Percentiles rank a stretch among this genome's conserved stretches.
These are phyloP conservation scores for Calephelis perditalis DNA, from an alignment of 2,888 invertebrate species.

Conservation along the genomic window DNA sequence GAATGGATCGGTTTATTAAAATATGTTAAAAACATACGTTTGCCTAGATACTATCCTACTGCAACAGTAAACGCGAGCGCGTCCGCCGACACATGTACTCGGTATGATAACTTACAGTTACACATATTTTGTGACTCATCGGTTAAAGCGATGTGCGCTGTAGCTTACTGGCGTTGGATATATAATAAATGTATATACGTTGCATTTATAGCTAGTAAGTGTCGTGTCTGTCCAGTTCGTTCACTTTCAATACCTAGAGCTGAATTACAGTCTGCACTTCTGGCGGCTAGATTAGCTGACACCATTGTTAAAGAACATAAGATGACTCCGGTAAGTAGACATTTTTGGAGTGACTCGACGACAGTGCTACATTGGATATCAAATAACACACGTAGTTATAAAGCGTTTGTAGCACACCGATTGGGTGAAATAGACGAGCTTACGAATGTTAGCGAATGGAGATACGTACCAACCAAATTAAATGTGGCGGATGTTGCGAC, in stretches of 20 bases:
- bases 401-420: slow-evolving; percentile 6
- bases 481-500: background rate
- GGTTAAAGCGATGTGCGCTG: slow-evolving; percentile 20
- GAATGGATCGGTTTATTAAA: background rate
- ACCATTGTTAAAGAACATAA: background rate
- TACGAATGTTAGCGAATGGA: background rate
- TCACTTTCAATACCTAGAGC: too few relatives aligned
- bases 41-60: background rate
- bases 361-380: background rate
- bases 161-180: slow-evolving; percentile 23
- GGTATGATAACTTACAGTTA: slow-evolving; percentile 22
- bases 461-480: slow-evolving; percentile 4
- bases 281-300: too few relatives aligned
- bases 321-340: background rate
- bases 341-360: background rate
- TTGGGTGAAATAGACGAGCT: slow-evolving; percentile 8
- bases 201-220: slow-evolving; percentile 1
- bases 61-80: background rate
- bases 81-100: too few relatives aligned
- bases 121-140: slow-evolving; percentile 25
- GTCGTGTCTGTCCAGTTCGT: background rate
- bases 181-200: background rate
- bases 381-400: background rate
- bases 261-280: too few relatives aligned
- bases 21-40: background rate